Evolutionary conservation across 2,888 invertebrate genomes (phyloP).

Genomic region (Zelleria hepariella): DNA sequence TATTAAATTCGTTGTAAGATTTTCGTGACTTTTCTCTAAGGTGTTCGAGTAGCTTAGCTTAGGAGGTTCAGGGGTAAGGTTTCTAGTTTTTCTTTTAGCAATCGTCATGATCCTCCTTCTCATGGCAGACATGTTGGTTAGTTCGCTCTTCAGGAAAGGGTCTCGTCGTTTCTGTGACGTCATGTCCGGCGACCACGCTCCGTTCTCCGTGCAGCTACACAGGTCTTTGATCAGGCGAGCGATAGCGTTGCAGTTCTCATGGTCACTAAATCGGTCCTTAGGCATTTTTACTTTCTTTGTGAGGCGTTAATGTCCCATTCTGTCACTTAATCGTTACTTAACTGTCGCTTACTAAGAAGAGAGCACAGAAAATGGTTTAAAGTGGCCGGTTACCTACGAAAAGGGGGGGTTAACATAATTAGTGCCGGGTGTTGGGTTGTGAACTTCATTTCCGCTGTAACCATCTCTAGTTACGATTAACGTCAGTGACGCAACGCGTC

Average conservation of each 20-base stretch:
- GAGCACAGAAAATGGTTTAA: constrained; percentile 18
- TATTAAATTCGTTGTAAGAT: constrained; percentile 49
- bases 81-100: constrained; percentile 48
- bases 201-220: constrained; percentile 66
- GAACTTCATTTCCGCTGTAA: constrained; percentile 13
- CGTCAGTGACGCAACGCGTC: constrained; percentile 24
- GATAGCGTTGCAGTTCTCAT: constrained; percentile 56
- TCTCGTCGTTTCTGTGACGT: constrained; percentile 50
- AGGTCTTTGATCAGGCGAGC: constrained; percentile 61
- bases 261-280: constrained; percentile 38
- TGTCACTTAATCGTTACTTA: constrained; percentile 35
- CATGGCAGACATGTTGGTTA: constrained; percentile 64
- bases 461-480: constrained; percentile 20
- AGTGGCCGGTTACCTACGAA: neutral
- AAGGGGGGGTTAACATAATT: constrained; percentile 1
- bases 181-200: constrained; percentile 66
- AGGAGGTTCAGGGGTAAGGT: constrained; percentile 38
- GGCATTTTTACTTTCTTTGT: constrained; percentile 40
- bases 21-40: constrained; percentile 40
- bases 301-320: constrained; percentile 10
- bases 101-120: constrained; percentile 53
- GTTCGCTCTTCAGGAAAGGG: constrained; percentile 57
- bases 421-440: constrained; percentile 10
- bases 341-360: constrained; percentile 48
- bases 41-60: constrained; percentile 32